These are phyloP conservation scores for Drosophila sechellia DNA, from an alignment of 1,140 invertebrate species.

Conservation along the genomic window DNA sequence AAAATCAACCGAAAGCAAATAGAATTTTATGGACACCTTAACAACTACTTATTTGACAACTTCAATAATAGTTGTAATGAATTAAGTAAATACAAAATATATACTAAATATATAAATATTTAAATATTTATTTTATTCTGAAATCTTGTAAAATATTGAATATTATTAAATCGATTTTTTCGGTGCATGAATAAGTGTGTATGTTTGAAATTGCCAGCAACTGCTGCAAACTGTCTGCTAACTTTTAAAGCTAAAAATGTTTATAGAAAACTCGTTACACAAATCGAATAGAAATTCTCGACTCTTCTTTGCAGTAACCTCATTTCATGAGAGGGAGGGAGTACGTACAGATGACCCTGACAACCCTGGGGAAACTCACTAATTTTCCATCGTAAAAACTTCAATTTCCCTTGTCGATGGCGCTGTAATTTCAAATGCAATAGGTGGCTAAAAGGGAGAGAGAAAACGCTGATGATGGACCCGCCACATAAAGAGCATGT, in stretches of 20 bases:
- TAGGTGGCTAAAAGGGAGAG: conserved; percentile 18
- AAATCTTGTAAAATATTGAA: not conserved
- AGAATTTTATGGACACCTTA: too few species aligned
- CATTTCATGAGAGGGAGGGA: conserved; percentile 35
- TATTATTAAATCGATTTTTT: not conserved
- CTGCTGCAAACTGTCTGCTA: conserved; percentile 64
- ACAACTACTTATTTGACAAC: too few species aligned
- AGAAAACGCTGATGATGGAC: conserved; percentile 26
- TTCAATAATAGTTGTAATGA: too few species aligned
- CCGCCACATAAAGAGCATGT: conserved; percentile 12
- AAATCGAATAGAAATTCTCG: conserved; percentile 79
- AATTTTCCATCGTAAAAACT: conserved; percentile 59
- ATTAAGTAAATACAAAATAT: too few species aligned
- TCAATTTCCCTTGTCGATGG: conserved; percentile 43
- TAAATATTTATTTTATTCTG: too few species aligned
- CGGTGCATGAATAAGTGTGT: conserved; percentile 7
- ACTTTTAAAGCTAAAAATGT: conserved; percentile 80
- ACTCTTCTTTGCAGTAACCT: conserved; percentile 23
- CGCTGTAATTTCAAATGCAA: conserved; percentile 43
- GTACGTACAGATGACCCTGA: conserved; percentile 33
- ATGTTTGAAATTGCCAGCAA: conserved; percentile 32
- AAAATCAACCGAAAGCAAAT: too few species aligned
- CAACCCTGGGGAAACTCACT: conserved; percentile 37
- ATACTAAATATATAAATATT: too few species aligned
- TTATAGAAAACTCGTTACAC: conserved; percentile 82